phyloP scores from a whole-genome alignment of 2,797 vertebrate species.

The Lepus oiostolus region DNA sequence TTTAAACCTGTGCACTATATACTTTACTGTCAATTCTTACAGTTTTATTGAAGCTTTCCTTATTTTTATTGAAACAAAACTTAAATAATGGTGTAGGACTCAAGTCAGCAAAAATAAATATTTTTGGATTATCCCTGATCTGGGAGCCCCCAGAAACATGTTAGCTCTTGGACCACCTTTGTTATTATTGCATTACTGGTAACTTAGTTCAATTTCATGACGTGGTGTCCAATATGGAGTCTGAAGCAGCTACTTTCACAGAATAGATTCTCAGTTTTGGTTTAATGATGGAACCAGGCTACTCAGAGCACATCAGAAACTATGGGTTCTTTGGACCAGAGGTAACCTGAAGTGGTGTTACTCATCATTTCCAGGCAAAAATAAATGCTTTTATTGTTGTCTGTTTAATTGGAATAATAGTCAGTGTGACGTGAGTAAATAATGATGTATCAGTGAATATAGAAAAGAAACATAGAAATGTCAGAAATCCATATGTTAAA shows the following conservation, averaged over 20 bases:
- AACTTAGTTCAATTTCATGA: not conserved
- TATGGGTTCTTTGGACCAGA: not conserved
- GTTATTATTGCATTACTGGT: not conserved
- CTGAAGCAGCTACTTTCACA: not conserved
- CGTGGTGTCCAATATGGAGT: not conserved
- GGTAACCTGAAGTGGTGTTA: not conserved
- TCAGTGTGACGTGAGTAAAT: not conserved
- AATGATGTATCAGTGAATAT: conserved; percentile 34
- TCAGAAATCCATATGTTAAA: not conserved
- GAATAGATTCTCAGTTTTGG: not conserved
- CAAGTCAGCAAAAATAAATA: not conserved
- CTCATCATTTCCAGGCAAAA: conserved; percentile 46
- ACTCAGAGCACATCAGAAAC: conserved; percentile 15
- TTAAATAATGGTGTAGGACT: conserved; percentile 49
- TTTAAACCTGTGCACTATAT: not conserved
- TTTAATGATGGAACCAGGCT: conserved; percentile 4
- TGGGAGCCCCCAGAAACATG: too few species aligned
- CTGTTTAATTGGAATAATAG: conserved; percentile 45
- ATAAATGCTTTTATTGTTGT: not conserved
- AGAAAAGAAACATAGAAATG: conserved; percentile 31
- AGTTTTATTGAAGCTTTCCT: not conserved
- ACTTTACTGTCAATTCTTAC: not conserved
- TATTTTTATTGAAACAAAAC: conserved; percentile 21
- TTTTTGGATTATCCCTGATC: not conserved
- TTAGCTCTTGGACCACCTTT: not conserved